Base-by-base conservation (phyloP, 2,113 vertebrate genomes). In the mouse (Mus musculus) region DNA sequence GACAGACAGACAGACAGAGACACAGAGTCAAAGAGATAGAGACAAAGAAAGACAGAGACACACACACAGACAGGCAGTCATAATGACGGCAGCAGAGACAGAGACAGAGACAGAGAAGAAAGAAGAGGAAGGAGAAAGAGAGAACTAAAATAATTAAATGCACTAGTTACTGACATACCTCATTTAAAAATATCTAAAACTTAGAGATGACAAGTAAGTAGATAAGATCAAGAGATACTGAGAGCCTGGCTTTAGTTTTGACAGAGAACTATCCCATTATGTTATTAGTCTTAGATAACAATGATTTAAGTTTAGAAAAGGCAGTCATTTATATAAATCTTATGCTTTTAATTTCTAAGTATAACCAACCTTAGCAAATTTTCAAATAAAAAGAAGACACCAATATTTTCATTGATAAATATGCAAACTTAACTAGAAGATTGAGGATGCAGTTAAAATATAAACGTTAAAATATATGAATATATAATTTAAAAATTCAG, bases 321-420 rank as follows among this genome's bases (percentile, higher is more conserved):
- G 11, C 17, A 86, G 26, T 22, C 11, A 24, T 86, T 90, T 90
- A n/a, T 56, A 72, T 73, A 12, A 56, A n/a, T 65, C 56, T 89
- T 5, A 84, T 11, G 71, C 59, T 92, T 80, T 2, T 11, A 75
- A 69, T 52, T 86, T 56, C 69, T 71, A 65, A 85, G 5, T 71
- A 49, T 87, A 94, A 78, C 49, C 59, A 9, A 61, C 54, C 17
- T 73, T n/a, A 76, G 10, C 24, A 69, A 54, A 19, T 59, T 89
- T 91, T 89, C 46, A 71, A 36, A 28, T n/a, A 56, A 73, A 95
- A 89, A 89, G 22, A 24, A 87, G 11, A 11, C 39, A 88, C 61
- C 20, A 90, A 56, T 76, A 96, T 81, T 88, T 82, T 22, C 4
- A 78, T 61, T 91, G 24, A 93, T 87, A 91, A 69, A 46, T 36